Conservation (phyloP, 1,140 invertebrate genomes). For the Bombus picipes region DNA sequence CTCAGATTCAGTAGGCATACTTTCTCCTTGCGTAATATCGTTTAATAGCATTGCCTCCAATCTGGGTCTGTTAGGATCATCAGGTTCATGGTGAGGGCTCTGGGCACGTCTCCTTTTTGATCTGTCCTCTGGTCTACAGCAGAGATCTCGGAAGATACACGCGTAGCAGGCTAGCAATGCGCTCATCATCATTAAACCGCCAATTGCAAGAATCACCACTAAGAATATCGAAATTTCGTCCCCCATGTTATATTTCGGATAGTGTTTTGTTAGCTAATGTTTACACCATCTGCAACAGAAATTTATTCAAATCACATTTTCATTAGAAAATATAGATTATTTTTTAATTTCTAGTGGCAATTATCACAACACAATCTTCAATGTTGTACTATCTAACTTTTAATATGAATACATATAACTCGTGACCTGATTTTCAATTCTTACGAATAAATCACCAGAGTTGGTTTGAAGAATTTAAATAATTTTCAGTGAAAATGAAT, state of each 20-base stretch:
- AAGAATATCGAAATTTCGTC: slow-evolving; percentile 71
- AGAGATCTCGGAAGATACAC: slow-evolving; percentile 74
- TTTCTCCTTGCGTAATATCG: slow-evolving; percentile 74
- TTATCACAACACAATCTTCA: background rate
- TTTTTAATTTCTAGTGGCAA: background rate
- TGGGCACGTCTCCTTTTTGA: slow-evolving; percentile 61
- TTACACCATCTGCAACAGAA: slow-evolving; percentile 51
- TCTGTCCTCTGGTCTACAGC: slow-evolving; percentile 63
- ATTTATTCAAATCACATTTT: background rate
- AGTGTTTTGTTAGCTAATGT: background rate
- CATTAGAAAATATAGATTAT: background rate
- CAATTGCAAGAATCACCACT: slow-evolving; percentile 70
- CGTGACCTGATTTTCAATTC: background rate
- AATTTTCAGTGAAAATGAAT: background rate
- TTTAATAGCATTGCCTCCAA: slow-evolving; percentile 68
- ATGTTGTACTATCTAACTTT: background rate
- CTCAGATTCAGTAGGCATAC: slow-evolving; percentile 76
- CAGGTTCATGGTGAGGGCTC: slow-evolving; percentile 50
- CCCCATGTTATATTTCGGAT: slow-evolving; percentile 54
- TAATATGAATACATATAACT: background rate
- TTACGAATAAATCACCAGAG: background rate
- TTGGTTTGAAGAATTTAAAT: background rate
- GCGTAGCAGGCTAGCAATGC: slow-evolving; percentile 71
- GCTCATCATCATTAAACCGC: slow-evolving; percentile 71
- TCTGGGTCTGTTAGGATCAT: slow-evolving; percentile 50